Conservation (phyloP, 2,797 vertebrate species). For the Macrochelys suwanniensis region DNA sequence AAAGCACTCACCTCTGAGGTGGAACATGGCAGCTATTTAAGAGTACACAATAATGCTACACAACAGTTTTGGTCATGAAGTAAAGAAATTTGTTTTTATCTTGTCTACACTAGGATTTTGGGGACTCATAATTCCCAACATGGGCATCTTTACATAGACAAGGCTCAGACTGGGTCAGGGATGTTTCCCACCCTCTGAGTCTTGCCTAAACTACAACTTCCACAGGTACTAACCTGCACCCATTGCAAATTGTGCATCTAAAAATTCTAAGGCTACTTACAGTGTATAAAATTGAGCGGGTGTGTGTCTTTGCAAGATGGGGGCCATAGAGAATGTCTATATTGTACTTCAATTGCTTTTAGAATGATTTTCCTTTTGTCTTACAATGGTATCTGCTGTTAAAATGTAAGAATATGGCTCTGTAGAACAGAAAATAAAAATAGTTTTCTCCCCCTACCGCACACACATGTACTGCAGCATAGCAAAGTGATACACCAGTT, state of each 20-base stretch:
- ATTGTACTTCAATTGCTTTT: rapidly evolving
- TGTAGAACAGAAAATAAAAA: background rate
- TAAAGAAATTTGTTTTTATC: background rate
- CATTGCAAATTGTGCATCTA: background rate
- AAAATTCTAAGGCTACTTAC: rapidly evolving
- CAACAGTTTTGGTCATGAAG: background rate
- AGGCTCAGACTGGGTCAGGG: background rate
- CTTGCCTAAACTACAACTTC: background rate
- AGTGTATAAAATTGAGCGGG: rapidly evolving
- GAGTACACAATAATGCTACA: background rate
- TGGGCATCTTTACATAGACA: background rate
- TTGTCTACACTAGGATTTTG: background rate
- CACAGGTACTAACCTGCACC: background rate
- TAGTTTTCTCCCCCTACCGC: background rate
- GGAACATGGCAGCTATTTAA: background rate
- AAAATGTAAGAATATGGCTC: background rate
- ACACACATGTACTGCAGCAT: rapidly evolving
- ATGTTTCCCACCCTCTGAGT: background rate
- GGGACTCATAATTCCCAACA: background rate
- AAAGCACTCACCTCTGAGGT: background rate
- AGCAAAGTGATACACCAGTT: background rate
- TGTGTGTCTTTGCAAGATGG: background rate
- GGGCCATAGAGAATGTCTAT: rapidly evolving
- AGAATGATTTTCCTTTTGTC: background rate
- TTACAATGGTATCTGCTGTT: background rate